Evolutionary conservation across 2,797 vertebrate genomes (phyloP).

Genomic region (Amphiprion clarkii): DNA sequence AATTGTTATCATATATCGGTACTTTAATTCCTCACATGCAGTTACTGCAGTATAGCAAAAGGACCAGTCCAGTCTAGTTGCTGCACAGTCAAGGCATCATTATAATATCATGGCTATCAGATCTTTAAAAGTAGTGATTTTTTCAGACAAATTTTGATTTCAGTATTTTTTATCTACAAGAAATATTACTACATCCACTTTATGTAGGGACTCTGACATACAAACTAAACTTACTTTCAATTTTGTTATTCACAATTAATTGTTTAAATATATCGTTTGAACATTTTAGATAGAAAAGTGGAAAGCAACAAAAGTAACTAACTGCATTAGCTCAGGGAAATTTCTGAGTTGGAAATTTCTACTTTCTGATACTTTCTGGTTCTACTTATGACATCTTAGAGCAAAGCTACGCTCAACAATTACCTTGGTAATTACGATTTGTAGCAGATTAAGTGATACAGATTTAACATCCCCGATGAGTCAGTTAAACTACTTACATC

Average conservation of each 20-base stretch:
- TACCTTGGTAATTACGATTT: neutral
- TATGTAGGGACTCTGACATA: neutral
- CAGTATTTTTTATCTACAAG: neutral
- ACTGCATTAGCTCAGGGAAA: neutral
- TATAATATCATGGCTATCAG: no score
- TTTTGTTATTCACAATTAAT: neutral
- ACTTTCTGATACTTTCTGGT: neutral
- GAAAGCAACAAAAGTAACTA: neutral
- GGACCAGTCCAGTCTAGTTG: no score
- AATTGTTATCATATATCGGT: no score
- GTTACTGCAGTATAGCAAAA: no score
- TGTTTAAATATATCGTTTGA: neutral
- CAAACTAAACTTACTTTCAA: neutral
- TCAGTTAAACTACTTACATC: neutral
- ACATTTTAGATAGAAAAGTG: neutral
- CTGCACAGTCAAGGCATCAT: no score
- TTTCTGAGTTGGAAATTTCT: neutral
- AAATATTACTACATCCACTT: neutral
- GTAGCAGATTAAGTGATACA: neutral
- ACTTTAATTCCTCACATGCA: no score
- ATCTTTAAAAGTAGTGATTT: neutral
- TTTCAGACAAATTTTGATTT: neutral
- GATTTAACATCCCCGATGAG: neutral
- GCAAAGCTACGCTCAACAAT: neutral
- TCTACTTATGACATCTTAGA: neutral